Base-by-base conservation (phyloP, 1,140 invertebrate genomes). In the Anthonomus grandis region DNA sequence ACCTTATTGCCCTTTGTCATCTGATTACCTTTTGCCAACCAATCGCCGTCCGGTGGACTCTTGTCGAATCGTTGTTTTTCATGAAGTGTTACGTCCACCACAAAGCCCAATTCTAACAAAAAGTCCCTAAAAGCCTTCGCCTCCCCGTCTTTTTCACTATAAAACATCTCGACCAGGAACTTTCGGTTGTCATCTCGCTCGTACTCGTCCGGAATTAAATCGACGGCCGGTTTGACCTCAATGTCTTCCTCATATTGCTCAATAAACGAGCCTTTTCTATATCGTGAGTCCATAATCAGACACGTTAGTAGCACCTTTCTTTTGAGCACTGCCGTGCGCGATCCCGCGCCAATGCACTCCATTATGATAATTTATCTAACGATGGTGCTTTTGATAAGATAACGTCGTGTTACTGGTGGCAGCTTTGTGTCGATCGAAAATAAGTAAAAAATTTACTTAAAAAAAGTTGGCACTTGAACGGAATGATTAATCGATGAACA, bases 131-230 rank as follows among this genome's bases (percentile, higher is more conserved):
- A 31, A 18, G 50, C 21, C n/a, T 15, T 13, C 22, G 36, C 48
- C n/a, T 51, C 13, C 1, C 4, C 0, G 37, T 58, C 38, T 8
- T 58, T 22, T 1, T 48, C 10, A 8, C 39, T 22, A 10, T 19
- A 8, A 23, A 67, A 60, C 17, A 65, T 48, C 15, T 64, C 52
- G 8, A 67, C 54, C 17, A 57, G 44, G 3, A 59, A 58, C 9
- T 45, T 54, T 18, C 31, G 41, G 9, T 60, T 56, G 17, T 44
- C 37, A 9, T 54, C 23, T 19, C 60, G 44, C 42, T 61, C 38
- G 25, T 62, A 67, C 52, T 67, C 65, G 44, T 67, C 65, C 1
- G 65, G 61, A 49, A 66, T 64, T 18, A 66, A 36, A 46, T 66
- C 64, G 10, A 63, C 62, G 10, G 64, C 47, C 0, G 62, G 61